These are phyloP conservation scores for Eumeta japonica DNA, from an alignment of 1,140 invertebrate species.

Conservation along the genomic window DNA sequence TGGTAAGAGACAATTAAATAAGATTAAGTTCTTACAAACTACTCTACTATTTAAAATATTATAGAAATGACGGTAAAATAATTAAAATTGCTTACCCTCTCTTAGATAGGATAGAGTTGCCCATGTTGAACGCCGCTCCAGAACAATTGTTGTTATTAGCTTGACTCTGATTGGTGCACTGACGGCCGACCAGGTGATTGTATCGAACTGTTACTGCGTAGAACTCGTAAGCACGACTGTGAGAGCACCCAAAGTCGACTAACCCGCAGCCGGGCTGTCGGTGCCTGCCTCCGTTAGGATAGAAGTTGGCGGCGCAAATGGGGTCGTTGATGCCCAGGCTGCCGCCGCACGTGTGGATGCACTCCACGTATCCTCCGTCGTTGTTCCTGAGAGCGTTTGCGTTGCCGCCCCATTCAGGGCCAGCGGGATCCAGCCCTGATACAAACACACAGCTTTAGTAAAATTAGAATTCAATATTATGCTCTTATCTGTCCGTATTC, in stretches of 20 bases:
- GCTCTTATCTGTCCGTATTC: not conserved
- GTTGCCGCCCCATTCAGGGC: slow-evolving; percentile 53
- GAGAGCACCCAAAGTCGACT: too few species aligned
- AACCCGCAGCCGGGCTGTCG: slow-evolving; percentile 67
- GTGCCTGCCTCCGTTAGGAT: slow-evolving; percentile 59
- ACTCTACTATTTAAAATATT: too few species aligned
- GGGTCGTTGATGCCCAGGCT: slow-evolving; percentile 35
- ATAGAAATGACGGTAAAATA: too few species aligned
- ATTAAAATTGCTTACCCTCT: too few species aligned
- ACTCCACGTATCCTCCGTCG: slow-evolving; percentile 62
- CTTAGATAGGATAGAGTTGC: too few species aligned
- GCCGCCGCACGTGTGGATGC: slow-evolving; percentile 62
- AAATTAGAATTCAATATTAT: not conserved
- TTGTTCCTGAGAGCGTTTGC: slow-evolving; percentile 22
- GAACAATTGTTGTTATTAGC: too few species aligned
- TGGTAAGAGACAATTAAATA: too few species aligned
- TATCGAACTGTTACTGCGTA: slow-evolving; percentile 57
- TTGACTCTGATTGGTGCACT: too few species aligned
- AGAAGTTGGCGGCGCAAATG: slow-evolving; percentile 57
- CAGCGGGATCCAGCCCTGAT: slow-evolving; percentile 65
- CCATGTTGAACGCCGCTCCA: too few species aligned
- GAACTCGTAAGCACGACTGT: slow-evolving; percentile 53
- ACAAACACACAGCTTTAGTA: slow-evolving; percentile 3
- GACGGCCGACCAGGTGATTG: slow-evolving; percentile 43
- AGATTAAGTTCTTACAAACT: too few species aligned